phyloP scores from a whole-genome alignment of 2,797 vertebrate genomes.

The Propithecus perrieri region DNA sequence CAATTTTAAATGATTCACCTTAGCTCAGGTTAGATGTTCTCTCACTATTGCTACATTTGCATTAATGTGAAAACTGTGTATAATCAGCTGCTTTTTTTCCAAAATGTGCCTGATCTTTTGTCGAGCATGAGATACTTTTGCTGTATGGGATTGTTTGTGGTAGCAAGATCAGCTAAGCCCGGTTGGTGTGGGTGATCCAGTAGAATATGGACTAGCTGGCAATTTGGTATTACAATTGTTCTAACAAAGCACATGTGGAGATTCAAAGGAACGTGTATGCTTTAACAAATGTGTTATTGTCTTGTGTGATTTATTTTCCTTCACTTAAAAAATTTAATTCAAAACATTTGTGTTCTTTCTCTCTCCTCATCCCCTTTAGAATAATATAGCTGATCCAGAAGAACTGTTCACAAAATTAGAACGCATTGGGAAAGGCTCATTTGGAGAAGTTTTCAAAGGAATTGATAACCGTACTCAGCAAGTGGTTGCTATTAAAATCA shows the following conservation, averaged over 20 bases:
- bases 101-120: not conserved
- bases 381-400: constrained; percentile 89
- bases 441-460: constrained; percentile 90
- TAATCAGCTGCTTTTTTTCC: not conserved
- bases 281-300: not conserved
- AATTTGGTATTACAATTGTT: not conserved
- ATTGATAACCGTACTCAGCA: constrained; percentile 90
- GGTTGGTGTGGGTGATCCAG: not conserved
- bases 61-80: constrained; percentile 1
- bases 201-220: not conserved
- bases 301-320: constrained; percentile 43
- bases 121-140: not conserved
- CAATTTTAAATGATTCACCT: not conserved
- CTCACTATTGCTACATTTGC: not conserved
- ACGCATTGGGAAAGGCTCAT: constrained; percentile 90
- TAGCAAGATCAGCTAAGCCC: not conserved
- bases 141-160: not conserved
- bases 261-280: not conserved
- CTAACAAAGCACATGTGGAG: constrained; percentile 24
- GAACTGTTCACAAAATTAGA: constrained; percentile 90
- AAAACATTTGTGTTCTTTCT: constrained; percentile 50
- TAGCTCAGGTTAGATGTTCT: not conserved
- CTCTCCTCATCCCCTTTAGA: constrained; percentile 78
- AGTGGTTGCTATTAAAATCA: constrained; percentile 91
- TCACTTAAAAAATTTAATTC: constrained; percentile 28